These are phyloP conservation scores for Drosophila orosa DNA, from an alignment of 1,140 invertebrate species.

Conservation along the genomic window DNA sequence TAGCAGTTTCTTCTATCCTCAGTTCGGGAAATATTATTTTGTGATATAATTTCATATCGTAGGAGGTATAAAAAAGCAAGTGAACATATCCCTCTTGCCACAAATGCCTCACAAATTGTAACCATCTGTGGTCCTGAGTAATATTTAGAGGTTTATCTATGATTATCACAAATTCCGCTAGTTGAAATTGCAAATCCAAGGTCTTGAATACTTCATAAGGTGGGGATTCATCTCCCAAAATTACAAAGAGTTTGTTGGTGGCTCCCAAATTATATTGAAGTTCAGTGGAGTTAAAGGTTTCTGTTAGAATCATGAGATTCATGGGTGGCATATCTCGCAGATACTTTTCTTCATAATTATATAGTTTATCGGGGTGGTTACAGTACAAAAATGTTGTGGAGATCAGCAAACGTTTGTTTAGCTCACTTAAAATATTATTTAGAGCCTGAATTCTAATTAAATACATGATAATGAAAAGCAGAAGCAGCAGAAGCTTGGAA, in stretches of 20 bases:
- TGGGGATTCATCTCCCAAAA: slow-evolving; percentile 22
- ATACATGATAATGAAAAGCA: slow-evolving; percentile 7
- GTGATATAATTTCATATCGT: slow-evolving; percentile 24
- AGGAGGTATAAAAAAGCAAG: slow-evolving; percentile 31
- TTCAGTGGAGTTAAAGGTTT: slow-evolving; percentile 24
- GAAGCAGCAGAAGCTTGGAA: not conserved
- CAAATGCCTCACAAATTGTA: slow-evolving; percentile 22
- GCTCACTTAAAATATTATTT: slow-evolving; percentile 32
- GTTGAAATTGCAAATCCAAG: slow-evolving; percentile 38
- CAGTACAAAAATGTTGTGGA: slow-evolving; percentile 45
- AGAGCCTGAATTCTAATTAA: not conserved
- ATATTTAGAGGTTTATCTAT: not conserved
- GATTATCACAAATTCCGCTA: slow-evolving; percentile 46
- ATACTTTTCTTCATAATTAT: slow-evolving; percentile 3
- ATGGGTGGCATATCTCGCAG: slow-evolving; percentile 4
- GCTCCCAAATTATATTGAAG: slow-evolving; percentile 16
- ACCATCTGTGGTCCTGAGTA: slow-evolving; percentile 16
- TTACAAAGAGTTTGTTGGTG: slow-evolving; percentile 37
- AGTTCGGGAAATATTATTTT: slow-evolving; percentile 42
- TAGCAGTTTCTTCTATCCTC: not conserved
- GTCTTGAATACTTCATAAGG: slow-evolving; percentile 18
- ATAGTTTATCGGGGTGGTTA: not conserved
- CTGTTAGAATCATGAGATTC: slow-evolving; percentile 18
- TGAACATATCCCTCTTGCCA: slow-evolving; percentile 44
- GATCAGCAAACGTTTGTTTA: slow-evolving; percentile 41